Conservation (phyloP, 2,797 vertebrate genomes). For the Pseudotriccus pelzelni region DNA sequence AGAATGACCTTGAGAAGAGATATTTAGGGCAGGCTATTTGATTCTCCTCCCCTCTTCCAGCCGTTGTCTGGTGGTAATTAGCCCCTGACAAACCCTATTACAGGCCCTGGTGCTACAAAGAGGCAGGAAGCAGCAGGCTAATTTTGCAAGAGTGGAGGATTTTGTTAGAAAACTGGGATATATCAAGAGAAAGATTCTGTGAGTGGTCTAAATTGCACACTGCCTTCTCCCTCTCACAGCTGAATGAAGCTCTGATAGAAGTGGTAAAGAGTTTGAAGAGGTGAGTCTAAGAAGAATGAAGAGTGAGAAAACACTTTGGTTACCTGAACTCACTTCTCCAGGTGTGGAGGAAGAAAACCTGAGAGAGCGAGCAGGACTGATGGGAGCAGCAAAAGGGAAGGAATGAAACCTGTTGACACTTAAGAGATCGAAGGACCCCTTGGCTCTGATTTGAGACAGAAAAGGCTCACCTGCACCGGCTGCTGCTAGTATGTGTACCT, state of each 20-base stretch:
- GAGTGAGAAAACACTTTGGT: neutral
- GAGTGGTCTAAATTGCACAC: neutral
- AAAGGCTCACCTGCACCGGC: slow-evolving; percentile 65
- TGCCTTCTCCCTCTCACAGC: neutral
- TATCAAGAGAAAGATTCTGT: neutral
- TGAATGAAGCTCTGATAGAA: neutral
- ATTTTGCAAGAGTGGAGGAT: neutral
- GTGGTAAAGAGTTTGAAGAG: neutral
- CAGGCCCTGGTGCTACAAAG: neutral
- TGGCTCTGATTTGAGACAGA: neutral
- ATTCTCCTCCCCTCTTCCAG: neutral
- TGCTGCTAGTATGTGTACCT: slow-evolving; percentile 68
- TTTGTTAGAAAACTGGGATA: neutral
- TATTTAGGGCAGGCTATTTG: neutral
- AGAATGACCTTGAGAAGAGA: slow-evolving; percentile 8
- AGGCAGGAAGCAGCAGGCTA: neutral
- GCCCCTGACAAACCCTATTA: neutral
- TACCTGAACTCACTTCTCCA: neutral
- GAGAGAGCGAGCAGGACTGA: neutral
- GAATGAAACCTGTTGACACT: neutral
- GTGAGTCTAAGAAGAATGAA: neutral
- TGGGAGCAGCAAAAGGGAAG: neutral
- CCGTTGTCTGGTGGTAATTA: neutral
- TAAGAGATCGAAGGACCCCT: neutral
- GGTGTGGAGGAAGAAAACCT: neutral